These are phyloP conservation scores for Ascaphus truei DNA, from an alignment of 2,113 vertebrate species.

Conservation along the genomic window DNA sequence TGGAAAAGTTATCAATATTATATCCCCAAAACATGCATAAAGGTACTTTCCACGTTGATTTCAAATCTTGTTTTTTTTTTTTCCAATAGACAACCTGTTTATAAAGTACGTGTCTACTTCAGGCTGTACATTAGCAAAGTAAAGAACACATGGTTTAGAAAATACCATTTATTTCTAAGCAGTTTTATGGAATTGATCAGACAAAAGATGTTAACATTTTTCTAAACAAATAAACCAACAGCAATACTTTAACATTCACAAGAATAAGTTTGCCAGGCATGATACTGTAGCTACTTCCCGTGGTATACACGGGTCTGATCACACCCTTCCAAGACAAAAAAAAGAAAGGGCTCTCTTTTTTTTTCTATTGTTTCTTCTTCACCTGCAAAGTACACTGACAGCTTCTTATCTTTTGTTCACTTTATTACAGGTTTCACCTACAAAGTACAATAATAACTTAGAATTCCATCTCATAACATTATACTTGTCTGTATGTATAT, in stretches of 20 bases:
- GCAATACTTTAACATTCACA: conserved; percentile 63
- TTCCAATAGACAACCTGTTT: no score
- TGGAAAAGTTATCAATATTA: no score
- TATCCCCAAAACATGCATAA: no score
- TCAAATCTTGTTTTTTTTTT: no score
- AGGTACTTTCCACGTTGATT: no score
- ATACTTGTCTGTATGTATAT: conserved; percentile 71
- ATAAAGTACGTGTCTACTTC: no score
- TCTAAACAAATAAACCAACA: conserved; percentile 65
- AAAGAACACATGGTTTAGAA: conserved; percentile 63
- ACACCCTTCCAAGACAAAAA: no score
- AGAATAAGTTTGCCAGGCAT: conserved; percentile 52
- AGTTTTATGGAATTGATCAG: conserved; percentile 74
- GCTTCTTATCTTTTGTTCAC: conserved; percentile 45
- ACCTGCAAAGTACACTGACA: not conserved
- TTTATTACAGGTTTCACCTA: conserved; percentile 72
- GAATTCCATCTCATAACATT: conserved; percentile 76
- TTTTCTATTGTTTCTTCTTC: not conserved
- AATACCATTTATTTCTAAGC: conserved; percentile 99
- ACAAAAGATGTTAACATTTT: conserved; percentile 72
- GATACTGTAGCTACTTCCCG: conserved; percentile 61
- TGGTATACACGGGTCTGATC: conserved; percentile 63
- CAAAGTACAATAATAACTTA: conserved; percentile 90
- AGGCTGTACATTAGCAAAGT: no score
- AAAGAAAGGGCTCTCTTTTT: no score